These are phyloP conservation scores for Mythimna vitellina DNA, from an alignment of 2,888 invertebrate genomes.

Conservation along the genomic window DNA sequence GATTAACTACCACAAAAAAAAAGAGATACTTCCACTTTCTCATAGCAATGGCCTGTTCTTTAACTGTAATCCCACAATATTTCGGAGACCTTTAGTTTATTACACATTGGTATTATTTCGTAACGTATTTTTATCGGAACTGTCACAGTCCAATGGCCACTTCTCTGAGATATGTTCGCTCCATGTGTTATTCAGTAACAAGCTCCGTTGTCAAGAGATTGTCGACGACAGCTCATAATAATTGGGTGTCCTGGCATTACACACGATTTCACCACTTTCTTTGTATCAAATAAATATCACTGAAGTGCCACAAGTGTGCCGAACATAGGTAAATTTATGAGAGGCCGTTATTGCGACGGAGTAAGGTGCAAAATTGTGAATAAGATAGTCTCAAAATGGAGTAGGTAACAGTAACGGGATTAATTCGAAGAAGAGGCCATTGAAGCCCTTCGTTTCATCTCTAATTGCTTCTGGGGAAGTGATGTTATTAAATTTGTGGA, in stretches of 20 bases:
- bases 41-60: not conserved
- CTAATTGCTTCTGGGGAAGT: slow-evolving; percentile 79
- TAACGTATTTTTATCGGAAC: slow-evolving; percentile 43
- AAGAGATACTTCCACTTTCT: slow-evolving; percentile 8
- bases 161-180: slow-evolving; percentile 37
- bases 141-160: slow-evolving; percentile 47
- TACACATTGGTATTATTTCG: slow-evolving; percentile 36
- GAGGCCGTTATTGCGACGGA: slow-evolving; percentile 29
- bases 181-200: slow-evolving; percentile 54
- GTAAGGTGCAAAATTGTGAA: slow-evolving; percentile 59
- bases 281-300: slow-evolving; percentile 53
- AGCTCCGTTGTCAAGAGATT: slow-evolving; percentile 49
- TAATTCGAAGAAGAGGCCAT: slow-evolving; percentile 69
- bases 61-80: slow-evolving; percentile 6
- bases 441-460: slow-evolving; percentile 74
- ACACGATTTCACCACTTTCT: slow-evolving; percentile 61
- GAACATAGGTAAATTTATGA: slow-evolving; percentile 45
- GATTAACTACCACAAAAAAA: too few relatives aligned
- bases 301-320: slow-evolving; percentile 34
- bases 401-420: slow-evolving; percentile 64
- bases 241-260: slow-evolving; percentile 52
- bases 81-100: slow-evolving; percentile 22
- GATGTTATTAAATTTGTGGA: slow-evolving; percentile 70
- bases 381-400: slow-evolving; percentile 45
- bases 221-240: slow-evolving; percentile 54